Base-by-base conservation (phyloP, 2,888 invertebrate genomes). In the Ecliptopera silaceata region DNA sequence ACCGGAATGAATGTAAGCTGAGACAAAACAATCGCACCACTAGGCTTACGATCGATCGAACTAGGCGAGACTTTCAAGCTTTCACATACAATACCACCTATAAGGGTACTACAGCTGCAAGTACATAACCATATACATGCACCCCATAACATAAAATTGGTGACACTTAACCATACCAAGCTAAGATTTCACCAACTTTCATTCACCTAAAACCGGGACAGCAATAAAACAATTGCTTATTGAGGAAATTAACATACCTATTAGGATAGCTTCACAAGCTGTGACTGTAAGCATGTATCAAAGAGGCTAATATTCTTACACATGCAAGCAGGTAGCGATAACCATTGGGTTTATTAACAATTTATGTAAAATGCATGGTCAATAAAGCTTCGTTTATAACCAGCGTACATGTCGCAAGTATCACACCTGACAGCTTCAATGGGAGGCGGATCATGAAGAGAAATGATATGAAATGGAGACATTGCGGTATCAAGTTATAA, bases 371-470 rank as follows among this genome's bases (percentile, higher is more conserved):
- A 26, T 8, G 26, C 10, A 26, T 26, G 10, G 26, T 26, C 26
- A 26, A 26, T 26, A 6, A 26, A 26, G 26, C 6, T 26, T 26
- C 26, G 26, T 6, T 2, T 26, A 2, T 26, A 26, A 1, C 2
- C n/a, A n/a, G 32, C 11, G 3, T 12, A 12, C n/a, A 32, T 17
- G 17, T 68, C 67, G 68, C 69, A 74, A 80, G 65, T 63, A 69
- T 66, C 68, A 72, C 71, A 72, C 75, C 71, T 75, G 74, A 70
- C 72, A 75, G 66, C 65, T 64, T 69, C 66, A 63, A 68, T 68
- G 58, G 66, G 71, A 71, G 80, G 80, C 77, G 82, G 78, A 54
- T 65, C 76, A 63, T 63, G 74, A 77, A 75, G 61, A 75, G 65
- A 66, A 71, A 68, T 63, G 65, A 75, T 74, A 68, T 71, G 66